Evolutionary conservation across 2,113 vertebrate species (phyloP).

Genomic region (Hydrochoerus hydrochaeris): DNA sequence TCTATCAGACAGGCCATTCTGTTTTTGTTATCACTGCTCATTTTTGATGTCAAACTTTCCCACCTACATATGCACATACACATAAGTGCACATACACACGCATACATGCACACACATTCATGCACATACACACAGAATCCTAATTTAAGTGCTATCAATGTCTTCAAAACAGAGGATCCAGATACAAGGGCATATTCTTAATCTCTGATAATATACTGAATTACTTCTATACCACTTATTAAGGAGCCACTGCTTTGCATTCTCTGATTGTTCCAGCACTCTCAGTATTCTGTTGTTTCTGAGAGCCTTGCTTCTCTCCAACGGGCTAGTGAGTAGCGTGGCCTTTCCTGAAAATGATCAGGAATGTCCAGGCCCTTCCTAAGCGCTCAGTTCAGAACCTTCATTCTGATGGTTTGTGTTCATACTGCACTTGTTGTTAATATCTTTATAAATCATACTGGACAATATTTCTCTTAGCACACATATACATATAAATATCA

Average conservation of each 20-base stretch:
- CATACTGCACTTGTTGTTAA: not conserved
- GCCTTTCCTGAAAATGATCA: not conserved
- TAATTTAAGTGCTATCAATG: not conserved
- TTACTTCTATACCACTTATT: not conserved
- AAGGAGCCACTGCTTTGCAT: not conserved
- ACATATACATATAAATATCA: not conserved
- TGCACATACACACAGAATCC: fast-evolving
- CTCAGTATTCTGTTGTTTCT: not conserved
- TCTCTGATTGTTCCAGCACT: not conserved
- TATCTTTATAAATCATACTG: not conserved
- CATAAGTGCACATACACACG: not conserved
- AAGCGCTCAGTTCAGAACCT: not conserved
- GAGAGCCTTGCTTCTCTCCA: not conserved
- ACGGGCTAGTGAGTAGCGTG: not conserved
- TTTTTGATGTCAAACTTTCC: not conserved
- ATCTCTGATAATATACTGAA: not conserved
- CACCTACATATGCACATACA: not conserved
- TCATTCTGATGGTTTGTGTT: not conserved
- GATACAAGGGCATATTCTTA: not conserved
- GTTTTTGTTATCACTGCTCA: not conserved
- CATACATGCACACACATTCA: fast-evolving
- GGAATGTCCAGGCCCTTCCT: fast-evolving
- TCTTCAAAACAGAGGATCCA: not conserved
- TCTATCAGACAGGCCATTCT: not conserved
- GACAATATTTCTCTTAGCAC: not conserved